Evolutionary conservation across 2,113 vertebrate species (phyloP), one percentile per base, ranked within the genome.

Genomic region (Siniperca chuatsi): DNA sequence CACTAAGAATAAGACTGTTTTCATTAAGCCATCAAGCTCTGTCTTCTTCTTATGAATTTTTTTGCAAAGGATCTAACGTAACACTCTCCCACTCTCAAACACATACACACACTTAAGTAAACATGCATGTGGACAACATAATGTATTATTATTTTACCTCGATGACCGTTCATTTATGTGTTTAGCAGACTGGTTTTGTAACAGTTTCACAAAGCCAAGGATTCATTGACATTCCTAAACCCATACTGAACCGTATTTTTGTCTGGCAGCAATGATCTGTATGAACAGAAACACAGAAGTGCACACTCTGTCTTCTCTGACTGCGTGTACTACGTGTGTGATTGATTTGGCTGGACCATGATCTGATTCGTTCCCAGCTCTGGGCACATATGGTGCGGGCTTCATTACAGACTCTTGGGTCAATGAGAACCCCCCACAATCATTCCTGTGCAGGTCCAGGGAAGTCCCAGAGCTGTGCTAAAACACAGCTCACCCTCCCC

Each of bases 301-400:
- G 20, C 15, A 23, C 40, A 23, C 8, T 46, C 16, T 21, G 79
- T 81, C 54, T 69, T 67, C 25, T 72, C 68, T 73, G 72, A 73
- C 68, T 72, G 64, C 68, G 81, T 58, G 40, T 11, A n/a, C 46
- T 57, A 23, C 40, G 46, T 62, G 55, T 78, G 65, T 81, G 68
- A 88, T 78, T 89, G 74, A 90, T 85, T 72, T 71, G 52, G 58
- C 37, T 76, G 81, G 81, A 80, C 65, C 61, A 69, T 57, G 69
- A 66, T 85, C 65, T 73, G 78, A 90, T 88, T 82, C 57, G 79
- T 83, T 62, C 48, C 57, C 21, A 78, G 62, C 15, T 16, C 60
- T 78, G 84, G 89, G 0, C 90, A 86, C 93, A 95, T 92, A 83
- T 94, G 91, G 91, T 84, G 12, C 48, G 25, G 37, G 80, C 60